A percentile compares a stretch with the other conserved stretches of the same genome.
These are phyloP conservation scores for Peromyscus maniculatus DNA, from an alignment of 2,113 vertebrate species.

Conservation along the genomic window DNA sequence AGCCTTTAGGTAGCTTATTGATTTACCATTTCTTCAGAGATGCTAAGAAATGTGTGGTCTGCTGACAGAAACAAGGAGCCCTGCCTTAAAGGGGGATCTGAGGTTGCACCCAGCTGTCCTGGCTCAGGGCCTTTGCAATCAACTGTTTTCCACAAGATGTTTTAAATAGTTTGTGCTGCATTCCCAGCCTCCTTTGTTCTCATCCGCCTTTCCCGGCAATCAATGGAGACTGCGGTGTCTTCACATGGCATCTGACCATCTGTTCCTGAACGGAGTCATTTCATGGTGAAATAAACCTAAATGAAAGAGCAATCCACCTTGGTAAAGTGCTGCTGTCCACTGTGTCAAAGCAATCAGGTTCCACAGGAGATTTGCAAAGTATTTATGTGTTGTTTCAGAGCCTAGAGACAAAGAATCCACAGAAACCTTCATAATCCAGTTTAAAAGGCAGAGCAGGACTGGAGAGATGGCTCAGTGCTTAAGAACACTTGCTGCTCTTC, in stretches of 20 bases:
- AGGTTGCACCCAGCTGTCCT: constrained; percentile 68
- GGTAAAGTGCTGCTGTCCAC: constrained; percentile 41
- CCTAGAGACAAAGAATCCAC: constrained; percentile 71
- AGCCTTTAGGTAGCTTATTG: constrained; percentile 86
- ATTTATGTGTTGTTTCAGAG: constrained; percentile 74
- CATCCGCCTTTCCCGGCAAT: neutral
- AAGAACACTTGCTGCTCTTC: neutral
- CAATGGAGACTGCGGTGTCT: constrained; percentile 36
- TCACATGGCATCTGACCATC: constrained; percentile 34
- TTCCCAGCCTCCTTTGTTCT: constrained; percentile 57
- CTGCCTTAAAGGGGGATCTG: constrained; percentile 64
- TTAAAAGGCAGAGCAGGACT: neutral
- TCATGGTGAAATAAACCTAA: constrained; percentile 75
- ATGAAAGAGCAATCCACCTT: constrained; percentile 66
- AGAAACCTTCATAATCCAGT: constrained; percentile 20
- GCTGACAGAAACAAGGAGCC: constrained; percentile 58
- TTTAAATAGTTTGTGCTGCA: constrained; percentile 77
- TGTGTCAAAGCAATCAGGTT: constrained; percentile 69
- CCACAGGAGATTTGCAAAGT: constrained; percentile 66
- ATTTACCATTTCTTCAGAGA: constrained; percentile 86
- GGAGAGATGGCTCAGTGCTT: neutral
- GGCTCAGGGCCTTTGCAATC: constrained; percentile 65
- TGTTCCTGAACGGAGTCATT: constrained; percentile 77
- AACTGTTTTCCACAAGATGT: constrained; percentile 69
- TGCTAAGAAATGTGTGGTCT: constrained; percentile 79